Base-by-base conservation (phyloP, 1,140 invertebrate genomes). In the Drosophila miranda region DNA sequence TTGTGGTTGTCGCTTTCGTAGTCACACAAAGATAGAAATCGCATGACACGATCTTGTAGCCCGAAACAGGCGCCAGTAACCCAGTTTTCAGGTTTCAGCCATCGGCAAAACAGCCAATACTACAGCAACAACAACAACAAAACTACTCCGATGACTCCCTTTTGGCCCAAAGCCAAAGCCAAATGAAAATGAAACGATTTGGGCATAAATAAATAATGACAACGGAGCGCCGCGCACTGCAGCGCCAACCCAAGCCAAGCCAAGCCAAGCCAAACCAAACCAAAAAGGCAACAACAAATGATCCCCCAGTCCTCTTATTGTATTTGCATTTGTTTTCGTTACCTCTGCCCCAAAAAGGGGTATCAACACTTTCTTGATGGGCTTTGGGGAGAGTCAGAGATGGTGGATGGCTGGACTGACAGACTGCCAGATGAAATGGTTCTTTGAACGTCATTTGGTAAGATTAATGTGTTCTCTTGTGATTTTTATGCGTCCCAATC, bases 11-110 rank as follows among this genome's bases (percentile, higher is more conserved):
- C 64, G 74, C 74, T 75, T 76, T 76, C 74, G 73, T 69, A 76
- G 74, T 76, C 74, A 69, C 74, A 87, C 82, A 87, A 73, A 87
- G 82, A 87, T 87, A 87, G 82, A 87, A 87, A 87, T 87, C 82
- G 78, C 71, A 87, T 87, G 82, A 87, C 82, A 87, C 82, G 82
- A 87, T 87, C 82, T 87, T 87, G 82, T 87, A 87, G 82, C 82
- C 82, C 81, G 78, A 87, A 87, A 87, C 82, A 87, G 82, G 82
- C 82, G 82, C 82, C 82, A 87, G 82, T 87, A 87, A 87, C 82
- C 82, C 83, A 87, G 82, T 87, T 87, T 86, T 86, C 74, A 78
- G 64, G 81, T 86, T 77, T 62, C 61, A 74, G 69, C 69, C 66
- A 82, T 38, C 34, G 34, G 34, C 11, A 13, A 38, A 38, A 38